Evolutionary conservation across 2,113 vertebrate species (phyloP).

Genomic region (Anarrhichthys ocellatus): DNA sequence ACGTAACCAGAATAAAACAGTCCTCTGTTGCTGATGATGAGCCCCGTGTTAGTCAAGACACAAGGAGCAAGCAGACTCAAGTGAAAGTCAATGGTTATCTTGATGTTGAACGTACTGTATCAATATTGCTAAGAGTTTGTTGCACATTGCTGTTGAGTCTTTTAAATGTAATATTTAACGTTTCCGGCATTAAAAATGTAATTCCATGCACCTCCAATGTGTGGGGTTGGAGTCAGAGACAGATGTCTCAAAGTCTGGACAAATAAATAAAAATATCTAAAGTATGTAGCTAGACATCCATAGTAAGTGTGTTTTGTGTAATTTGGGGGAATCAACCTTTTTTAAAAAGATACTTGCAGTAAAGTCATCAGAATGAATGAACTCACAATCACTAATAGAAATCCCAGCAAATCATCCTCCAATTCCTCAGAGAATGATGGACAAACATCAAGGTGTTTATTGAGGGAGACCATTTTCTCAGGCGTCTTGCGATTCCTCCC

Average conservation of each 20-base stretch:
- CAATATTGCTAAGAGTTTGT: not conserved
- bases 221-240: not conserved
- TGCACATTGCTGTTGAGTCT: not conserved
- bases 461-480: not conserved
- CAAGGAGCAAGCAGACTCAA: constrained; percentile 4
- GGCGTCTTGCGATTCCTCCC: constrained; percentile 11
- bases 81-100: not conserved
- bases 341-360: not conserved
- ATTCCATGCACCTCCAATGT: not conserved
- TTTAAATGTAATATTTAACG: not conserved
- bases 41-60: constrained; percentile 12
- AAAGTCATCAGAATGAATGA: not conserved
- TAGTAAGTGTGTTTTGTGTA: not conserved
- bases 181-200: not conserved
- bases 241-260: not conserved
- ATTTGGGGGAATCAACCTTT: not conserved
- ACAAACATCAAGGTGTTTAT: not conserved
- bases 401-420: not conserved
- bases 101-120: not conserved
- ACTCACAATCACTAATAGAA: not conserved
- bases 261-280: not conserved
- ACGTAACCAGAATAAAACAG: constrained; percentile 37
- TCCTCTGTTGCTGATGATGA: constrained; percentile 47
- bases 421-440: not conserved
- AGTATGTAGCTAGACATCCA: not conserved